A percentile compares a stretch with the other conserved stretches of the same genome.
phyloP scores from a whole-genome alignment of 2,888 invertebrate genomes.

The Congeria kusceri region DNA sequence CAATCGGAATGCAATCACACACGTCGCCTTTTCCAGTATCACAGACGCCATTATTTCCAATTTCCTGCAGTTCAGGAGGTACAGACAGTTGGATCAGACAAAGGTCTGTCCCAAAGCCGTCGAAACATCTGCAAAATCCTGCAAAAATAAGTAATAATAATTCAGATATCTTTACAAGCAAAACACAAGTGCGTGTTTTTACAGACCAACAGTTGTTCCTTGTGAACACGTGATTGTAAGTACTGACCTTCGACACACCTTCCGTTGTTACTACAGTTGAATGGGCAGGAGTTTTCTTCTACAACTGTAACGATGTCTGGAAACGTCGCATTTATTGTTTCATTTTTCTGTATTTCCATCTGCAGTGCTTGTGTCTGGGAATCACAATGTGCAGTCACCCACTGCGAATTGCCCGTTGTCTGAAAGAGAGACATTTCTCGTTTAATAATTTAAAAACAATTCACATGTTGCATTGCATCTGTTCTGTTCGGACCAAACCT shows the following conservation, averaged over 20 bases:
- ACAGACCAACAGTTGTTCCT: too few species aligned
- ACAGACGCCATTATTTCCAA: conserved; percentile 23
- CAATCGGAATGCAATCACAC: conserved; percentile 31
- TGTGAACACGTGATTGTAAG: too few species aligned
- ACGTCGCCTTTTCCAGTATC: conserved; percentile 7
- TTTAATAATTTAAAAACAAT: too few species aligned
- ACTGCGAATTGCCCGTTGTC: conserved; percentile 1
- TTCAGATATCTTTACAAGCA: too few species aligned
- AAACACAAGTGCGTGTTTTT: too few species aligned
- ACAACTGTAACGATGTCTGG: conserved; percentile 2
- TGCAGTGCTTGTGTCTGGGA: conserved; percentile 10
- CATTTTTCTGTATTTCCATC: conserved; percentile 19
- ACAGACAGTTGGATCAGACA: conserved; percentile 15
- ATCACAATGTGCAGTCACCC: conserved; percentile 37
- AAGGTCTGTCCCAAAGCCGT: conserved; percentile 22
- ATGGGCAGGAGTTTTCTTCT: conserved; percentile 12
- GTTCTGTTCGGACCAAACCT: too few species aligned
- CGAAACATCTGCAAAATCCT: conserved; percentile 23
- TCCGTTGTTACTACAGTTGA: conserved; percentile 39
- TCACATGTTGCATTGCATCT: too few species aligned
- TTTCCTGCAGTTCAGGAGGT: conserved; percentile 16
- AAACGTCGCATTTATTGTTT: conserved; percentile 25
- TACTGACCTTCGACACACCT: conserved; percentile 18
- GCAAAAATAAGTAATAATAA: neutral
- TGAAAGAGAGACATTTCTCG: too few species aligned